Base-by-base conservation (phyloP, 2,888 invertebrate species). In the Drosophila kambysellisi region DNA sequence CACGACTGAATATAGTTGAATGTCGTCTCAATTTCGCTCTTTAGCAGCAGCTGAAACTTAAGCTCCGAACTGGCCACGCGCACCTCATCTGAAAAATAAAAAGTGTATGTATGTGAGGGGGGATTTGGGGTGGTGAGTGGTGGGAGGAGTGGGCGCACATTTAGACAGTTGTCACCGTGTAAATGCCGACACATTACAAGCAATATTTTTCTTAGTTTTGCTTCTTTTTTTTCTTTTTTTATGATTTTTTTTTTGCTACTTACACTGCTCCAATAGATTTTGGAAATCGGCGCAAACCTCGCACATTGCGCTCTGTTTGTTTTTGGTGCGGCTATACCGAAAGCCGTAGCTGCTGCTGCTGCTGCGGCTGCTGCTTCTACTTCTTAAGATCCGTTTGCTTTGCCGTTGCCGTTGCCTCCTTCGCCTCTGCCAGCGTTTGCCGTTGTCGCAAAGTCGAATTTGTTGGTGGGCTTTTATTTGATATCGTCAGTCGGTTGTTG, bases 261-360 rank as follows among this genome's bases (percentile, higher is more conserved):
- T 95, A 97, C 96, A 96, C 91, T 96, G 95, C 93, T 97, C 95
- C 94, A 98, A 95, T 94, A 98, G 96, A 94, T 97, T 97, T 94
- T 97, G 95, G 95, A 98, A 97, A 94, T 98, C 98, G 93, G 97
- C 96, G 95, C 98, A 98, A 94, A 97, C 96, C 96, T 98, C 98
- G 96, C 98, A 98, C 97, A 97, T 97, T 94, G 72, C 94, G 72
- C 74, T 77, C 62, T 70, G 56, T 35, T 37, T 60, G 43, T 57
- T 32, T 74, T 70, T 76, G 51, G 56, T 82, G 80, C 68, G 61
- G 66, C 59, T 74, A 52, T 53, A 62, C 67, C 63, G 65, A 70
- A 70, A 67, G 73, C 75, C 52, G 70, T 76, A 51, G 76, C 77
- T 70, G 65, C 60, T 62, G 70, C 66, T 74, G 70, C 67, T 75